Base-by-base conservation (phyloP, 2,113 vertebrate species). In the Hyperoodon ampullatus region DNA sequence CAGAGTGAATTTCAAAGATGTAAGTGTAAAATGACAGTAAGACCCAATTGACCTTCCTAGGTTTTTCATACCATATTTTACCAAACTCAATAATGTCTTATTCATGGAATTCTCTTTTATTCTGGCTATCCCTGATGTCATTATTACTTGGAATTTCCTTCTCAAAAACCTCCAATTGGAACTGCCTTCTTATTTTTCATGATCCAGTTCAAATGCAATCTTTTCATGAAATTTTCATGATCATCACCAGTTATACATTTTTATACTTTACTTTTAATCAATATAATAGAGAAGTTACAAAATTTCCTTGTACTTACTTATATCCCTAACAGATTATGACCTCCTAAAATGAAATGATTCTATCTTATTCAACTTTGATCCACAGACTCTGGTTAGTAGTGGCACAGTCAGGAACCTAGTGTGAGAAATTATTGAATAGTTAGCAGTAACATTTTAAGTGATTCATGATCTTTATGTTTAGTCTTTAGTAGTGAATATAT, bases 111-210 rank as follows among this genome's bases (percentile, higher is more conserved):
- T 85, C 23, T 47, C 5, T 87, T 35, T 42, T n/a, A 63, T 6
- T 11, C 11, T 4, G 1, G 0, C 6, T 78, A 30, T 18, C 9
- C 42, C 13, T n/a, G 50, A 44, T 11, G 33, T 4, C 28, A 2
- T 12, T 12, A 3, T 30, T 74, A 63, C 71, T 10, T 42, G 33
- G 23, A 72, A 85, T 81, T 80, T 8, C 61, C 33, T 88, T 35
- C 33, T 55, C 18, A 33, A 81, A 91, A 68, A 53, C 33, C 14
- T 80, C 8, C 23, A 18, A 3, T 19, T n/a, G 19, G 21, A 90
- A 66, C 8, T 44, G 3, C 9, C 5, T 81, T 80, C n/a, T 58
- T 72, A 78, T 75, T 68, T 88, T 63, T 70, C 2, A 63, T 63
- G 11, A 44, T 35, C 7, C 2, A 50, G 3, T 58, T 89, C 35